phyloP scores from a whole-genome alignment of 2,888 invertebrate species.

The Halocaridina rubra region DNA sequence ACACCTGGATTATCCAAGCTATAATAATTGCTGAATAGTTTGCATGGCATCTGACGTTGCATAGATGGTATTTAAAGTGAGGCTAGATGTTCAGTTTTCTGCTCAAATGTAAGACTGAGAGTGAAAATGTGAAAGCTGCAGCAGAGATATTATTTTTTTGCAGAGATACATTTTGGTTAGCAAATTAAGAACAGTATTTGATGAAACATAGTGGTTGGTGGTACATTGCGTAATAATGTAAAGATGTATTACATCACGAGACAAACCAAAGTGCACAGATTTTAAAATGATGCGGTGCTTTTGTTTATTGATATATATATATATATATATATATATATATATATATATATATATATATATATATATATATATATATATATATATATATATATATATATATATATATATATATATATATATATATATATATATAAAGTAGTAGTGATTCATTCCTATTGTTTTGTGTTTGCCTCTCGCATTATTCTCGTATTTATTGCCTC shows the following conservation, averaged over 20 bases:
- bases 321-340: conserved; percentile 10
- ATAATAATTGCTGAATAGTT: conserved; percentile 13
- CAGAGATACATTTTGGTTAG: too few relatives aligned
- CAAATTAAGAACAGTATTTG: too few relatives aligned
- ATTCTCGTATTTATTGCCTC: too few relatives aligned
- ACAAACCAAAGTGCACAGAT: conserved; percentile 42
- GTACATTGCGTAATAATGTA: too few relatives aligned
- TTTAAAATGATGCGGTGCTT: background rate
- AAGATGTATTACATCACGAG: conserved; percentile 41
- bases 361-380: conserved; percentile 14
- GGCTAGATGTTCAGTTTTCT: background rate
- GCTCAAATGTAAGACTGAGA: conserved; percentile 39
- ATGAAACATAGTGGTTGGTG: too few relatives aligned
- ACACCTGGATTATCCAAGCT: conserved; percentile 42
- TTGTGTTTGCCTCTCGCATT: too few relatives aligned
- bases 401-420: conserved; percentile 19
- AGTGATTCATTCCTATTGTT: conserved; percentile 1
- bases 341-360: conserved; percentile 16
- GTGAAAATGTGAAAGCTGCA: too few relatives aligned
- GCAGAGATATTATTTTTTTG: too few relatives aligned
- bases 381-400: conserved; percentile 12
- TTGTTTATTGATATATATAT: too few relatives aligned
- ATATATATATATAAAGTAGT: conserved; percentile 7
- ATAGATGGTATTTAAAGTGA: background rate
- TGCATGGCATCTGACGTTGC: background rate